Evolutionary conservation across 2,888 invertebrate genomes (phyloP).

Genomic region (Caenorhabditis sp.): DNA sequence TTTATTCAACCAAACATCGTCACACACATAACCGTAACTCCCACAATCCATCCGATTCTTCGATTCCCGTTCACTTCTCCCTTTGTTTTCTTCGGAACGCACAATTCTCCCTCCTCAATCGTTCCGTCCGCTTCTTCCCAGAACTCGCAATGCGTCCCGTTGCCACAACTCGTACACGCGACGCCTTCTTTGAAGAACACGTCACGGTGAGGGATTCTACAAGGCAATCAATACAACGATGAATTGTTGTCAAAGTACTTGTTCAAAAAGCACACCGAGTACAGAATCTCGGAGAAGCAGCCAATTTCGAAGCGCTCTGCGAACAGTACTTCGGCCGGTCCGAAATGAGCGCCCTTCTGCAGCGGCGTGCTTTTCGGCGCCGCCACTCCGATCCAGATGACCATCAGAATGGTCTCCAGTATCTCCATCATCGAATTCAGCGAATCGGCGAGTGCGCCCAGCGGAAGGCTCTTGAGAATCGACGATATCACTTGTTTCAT

Average conservation of each 20-base stretch:
- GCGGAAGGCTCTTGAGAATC: not conserved
- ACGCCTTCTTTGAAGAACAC: not conserved
- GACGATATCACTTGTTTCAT: not conserved
- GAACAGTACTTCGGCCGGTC: not conserved
- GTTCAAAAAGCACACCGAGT: constrained; percentile 5
- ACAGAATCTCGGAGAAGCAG: not conserved
- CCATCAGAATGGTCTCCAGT: not conserved
- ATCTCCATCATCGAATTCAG: not conserved
- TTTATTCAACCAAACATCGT: too few species aligned
- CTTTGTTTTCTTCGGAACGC: not conserved
- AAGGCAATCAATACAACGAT: not conserved
- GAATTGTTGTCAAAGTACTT: not conserved
- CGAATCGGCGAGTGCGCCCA: not conserved
- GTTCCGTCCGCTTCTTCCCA: not conserved
- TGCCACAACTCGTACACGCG: not conserved
- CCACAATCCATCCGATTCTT: too few species aligned
- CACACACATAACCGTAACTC: too few species aligned
- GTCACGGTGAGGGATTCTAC: not conserved
- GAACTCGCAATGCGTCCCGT: constrained; percentile 12
- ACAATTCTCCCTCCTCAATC: constrained; percentile 5
- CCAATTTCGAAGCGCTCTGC: constrained; percentile 2
- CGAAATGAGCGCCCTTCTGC: not conserved
- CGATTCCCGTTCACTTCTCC: too few species aligned
- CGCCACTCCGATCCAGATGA: not conserved
- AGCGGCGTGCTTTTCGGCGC: not conserved